phyloP scores from a whole-genome alignment of 1,140 invertebrate genomes.

The Drosophila bocki region DNA sequence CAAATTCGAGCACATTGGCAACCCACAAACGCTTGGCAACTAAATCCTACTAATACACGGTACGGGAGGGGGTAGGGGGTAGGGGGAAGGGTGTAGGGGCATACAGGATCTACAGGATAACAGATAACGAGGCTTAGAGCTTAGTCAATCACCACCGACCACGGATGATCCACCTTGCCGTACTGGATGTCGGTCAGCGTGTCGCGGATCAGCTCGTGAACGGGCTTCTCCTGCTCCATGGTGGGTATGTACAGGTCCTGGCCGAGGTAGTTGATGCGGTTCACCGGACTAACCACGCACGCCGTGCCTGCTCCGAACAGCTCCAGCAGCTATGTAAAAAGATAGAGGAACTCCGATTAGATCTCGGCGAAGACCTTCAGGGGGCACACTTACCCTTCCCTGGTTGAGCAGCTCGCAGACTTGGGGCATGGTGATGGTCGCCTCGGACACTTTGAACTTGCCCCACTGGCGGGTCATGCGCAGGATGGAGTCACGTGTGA shows the following conservation, averaged over 20 bases:
- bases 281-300: slow-evolving; percentile 95
- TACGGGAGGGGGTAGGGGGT: slow-evolving; percentile 17
- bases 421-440: slow-evolving; percentile 94
- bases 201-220: slow-evolving; percentile 90
- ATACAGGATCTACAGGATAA: slow-evolving; percentile 8
- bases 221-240: slow-evolving; percentile 88
- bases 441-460: slow-evolving; percentile 94
- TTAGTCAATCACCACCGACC: slow-evolving; percentile 86
- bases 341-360: neutral
- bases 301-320: slow-evolving; percentile 98
- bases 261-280: slow-evolving; percentile 91
- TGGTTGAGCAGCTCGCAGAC: slow-evolving; percentile 90
- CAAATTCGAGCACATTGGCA: slow-evolving; percentile 70
- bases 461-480: slow-evolving; percentile 93
- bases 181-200: slow-evolving; percentile 94
- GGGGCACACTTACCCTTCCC: slow-evolving; percentile 90
- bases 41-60: slow-evolving; percentile 78
- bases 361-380: neutral
- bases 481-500: slow-evolving; percentile 95
- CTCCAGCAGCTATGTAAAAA: slow-evolving; percentile 91
- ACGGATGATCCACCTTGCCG: slow-evolving; percentile 92
- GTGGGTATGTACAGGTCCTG: slow-evolving; percentile 90
- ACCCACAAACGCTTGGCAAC: slow-evolving; percentile 56
- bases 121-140: neutral
- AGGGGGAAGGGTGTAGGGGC: neutral